Evolutionary conservation across 2,888 invertebrate genomes (phyloP).

Genomic region (Morpho achilles): DNA sequence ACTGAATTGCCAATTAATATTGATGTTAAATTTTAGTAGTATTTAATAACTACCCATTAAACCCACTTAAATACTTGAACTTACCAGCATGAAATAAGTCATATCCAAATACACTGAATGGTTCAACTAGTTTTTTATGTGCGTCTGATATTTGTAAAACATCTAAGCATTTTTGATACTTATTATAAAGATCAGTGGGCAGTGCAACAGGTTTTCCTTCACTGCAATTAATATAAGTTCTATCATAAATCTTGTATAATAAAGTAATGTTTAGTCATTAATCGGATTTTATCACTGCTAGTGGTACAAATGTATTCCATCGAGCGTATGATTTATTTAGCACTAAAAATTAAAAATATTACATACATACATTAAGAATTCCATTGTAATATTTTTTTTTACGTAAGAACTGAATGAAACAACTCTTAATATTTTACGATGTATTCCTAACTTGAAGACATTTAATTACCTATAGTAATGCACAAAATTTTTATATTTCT

Average conservation of each 20-base stretch:
- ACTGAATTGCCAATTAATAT: too few species aligned
- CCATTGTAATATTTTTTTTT: neutral
- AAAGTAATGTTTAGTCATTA: slow-evolving; percentile 17
- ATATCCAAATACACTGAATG: slow-evolving; percentile 86
- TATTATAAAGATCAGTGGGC: slow-evolving; percentile 62
- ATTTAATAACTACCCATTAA: too few species aligned
- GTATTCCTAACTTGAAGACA: slow-evolving; percentile 5
- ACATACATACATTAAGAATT: neutral
- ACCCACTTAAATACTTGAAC: slow-evolving; percentile 9
- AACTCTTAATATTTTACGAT: too few species aligned
- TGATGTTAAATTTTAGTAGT: too few species aligned
- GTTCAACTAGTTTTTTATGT: slow-evolving; percentile 73
- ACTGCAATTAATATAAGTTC: slow-evolving; percentile 52
- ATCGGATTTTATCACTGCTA: slow-evolving; percentile 2
- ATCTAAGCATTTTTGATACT: slow-evolving; percentile 79
- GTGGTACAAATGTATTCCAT: neutral
- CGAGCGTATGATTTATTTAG: neutral
- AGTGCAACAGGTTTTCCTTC: slow-evolving; percentile 80
- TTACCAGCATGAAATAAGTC: slow-evolving; percentile 85
- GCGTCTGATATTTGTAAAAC: slow-evolving; percentile 75
- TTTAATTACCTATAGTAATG: slow-evolving; percentile 79
- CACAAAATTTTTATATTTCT: slow-evolving; percentile 81
- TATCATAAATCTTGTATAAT: neutral
- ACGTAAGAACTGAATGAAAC: too few species aligned
- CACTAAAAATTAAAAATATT: neutral